Conservation (phyloP, 2,888 invertebrate species). For the Tinea semifulvella region DNA sequence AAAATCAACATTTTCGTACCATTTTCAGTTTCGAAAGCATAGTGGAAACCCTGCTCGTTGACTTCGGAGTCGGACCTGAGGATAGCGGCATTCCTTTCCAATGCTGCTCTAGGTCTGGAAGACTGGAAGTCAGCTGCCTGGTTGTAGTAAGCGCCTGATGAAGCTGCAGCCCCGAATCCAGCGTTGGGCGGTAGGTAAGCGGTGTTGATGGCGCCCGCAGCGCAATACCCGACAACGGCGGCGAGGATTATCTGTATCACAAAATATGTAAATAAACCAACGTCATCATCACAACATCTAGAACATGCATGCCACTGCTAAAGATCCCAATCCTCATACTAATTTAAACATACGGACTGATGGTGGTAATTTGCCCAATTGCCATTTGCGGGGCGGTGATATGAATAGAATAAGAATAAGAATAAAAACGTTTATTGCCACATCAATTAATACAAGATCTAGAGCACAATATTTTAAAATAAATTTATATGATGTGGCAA, state of each 20-base stretch:
- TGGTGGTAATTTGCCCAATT: too few species aligned
- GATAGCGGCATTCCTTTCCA: constrained; percentile 45
- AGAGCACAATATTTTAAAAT: too few species aligned
- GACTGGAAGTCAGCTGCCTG: constrained; percentile 6
- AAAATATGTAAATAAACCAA: not conserved
- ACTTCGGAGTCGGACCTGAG: constrained; percentile 43
- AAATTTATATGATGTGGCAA: too few species aligned
- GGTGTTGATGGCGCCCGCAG: constrained; percentile 33
- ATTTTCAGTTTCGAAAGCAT: constrained; percentile 71
- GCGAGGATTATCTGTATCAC: constrained; percentile 38
- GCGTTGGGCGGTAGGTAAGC: constrained; percentile 26
- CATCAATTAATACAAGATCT: too few species aligned
- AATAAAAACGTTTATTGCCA: too few species aligned
- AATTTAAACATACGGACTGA: too few species aligned
- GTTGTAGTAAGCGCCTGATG: constrained; percentile 3
- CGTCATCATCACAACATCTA: too few species aligned
- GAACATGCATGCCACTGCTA: too few species aligned
- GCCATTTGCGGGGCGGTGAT: too few species aligned
- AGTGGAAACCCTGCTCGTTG: constrained; percentile 47
- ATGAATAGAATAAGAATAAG: too few species aligned
- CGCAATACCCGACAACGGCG: constrained; percentile 37
- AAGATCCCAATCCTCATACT: too few species aligned
- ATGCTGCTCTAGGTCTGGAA: constrained; percentile 31
- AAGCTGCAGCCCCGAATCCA: not conserved
- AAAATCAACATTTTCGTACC: constrained; percentile 32